A percentile compares a stretch with the other conserved stretches of the same genome.
phyloP scores from a whole-genome alignment of 2,888 invertebrate genomes.

The Nyleta sp. region DNA sequence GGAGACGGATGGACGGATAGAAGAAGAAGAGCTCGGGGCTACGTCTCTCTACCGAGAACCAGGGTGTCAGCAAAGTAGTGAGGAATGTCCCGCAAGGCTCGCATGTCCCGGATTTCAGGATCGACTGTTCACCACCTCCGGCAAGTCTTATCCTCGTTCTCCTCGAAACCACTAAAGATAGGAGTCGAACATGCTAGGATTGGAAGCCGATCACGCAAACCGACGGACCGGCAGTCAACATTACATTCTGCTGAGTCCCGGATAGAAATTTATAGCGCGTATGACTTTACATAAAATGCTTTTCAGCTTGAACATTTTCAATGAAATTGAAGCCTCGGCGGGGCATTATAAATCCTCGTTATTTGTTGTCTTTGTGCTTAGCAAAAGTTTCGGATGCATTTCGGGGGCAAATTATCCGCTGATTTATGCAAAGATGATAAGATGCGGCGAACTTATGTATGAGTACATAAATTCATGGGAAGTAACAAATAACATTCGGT shows the following conservation, averaged over 20 bases:
- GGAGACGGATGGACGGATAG: slow-evolving; percentile 67
- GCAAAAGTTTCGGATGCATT: not conserved
- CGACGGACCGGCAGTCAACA: slow-evolving; percentile 65
- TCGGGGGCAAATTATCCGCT: not conserved
- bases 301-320: slow-evolving; percentile 12
- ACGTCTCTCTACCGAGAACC: slow-evolving; percentile 73
- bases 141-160: slow-evolving; percentile 72
- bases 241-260: slow-evolving; percentile 48
- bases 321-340: not conserved
- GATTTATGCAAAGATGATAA: not conserved
- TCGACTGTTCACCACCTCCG: slow-evolving; percentile 69
- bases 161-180: slow-evolving; percentile 73
- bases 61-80: slow-evolving; percentile 70
- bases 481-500: too few species aligned
- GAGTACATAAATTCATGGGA: too few species aligned
- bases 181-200: slow-evolving; percentile 74
- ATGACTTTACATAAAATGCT: slow-evolving; percentile 21
- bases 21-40: slow-evolving; percentile 68
- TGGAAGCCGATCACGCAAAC: slow-evolving; percentile 76
- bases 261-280: slow-evolving; percentile 49
- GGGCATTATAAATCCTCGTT: not conserved
- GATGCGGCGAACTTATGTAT: not conserved
- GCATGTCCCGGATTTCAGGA: slow-evolving; percentile 80
- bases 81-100: slow-evolving; percentile 82
- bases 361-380: slow-evolving; percentile 1